These are phyloP conservation scores for Hypolimnas misippus DNA, from an alignment of 2,888 invertebrate species.

Conservation along the genomic window DNA sequence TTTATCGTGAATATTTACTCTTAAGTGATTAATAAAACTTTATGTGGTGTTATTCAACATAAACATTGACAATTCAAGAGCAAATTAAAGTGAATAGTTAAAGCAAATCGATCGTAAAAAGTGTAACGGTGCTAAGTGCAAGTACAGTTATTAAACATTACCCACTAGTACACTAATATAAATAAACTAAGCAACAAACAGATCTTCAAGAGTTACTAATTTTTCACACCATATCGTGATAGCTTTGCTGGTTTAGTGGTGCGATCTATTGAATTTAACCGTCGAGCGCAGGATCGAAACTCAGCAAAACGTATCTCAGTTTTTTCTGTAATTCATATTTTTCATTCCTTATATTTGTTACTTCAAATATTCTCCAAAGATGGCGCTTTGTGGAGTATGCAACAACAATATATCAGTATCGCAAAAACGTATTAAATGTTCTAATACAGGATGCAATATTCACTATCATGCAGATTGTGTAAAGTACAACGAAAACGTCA, in stretches of 20 bases:
- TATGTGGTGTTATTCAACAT: background rate
- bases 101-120: conserved; percentile 7
- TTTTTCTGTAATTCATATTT: conserved; percentile 17
- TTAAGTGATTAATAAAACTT: conserved; percentile 4
- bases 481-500: conserved; percentile 16
- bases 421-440: no score
- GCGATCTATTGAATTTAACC: conserved; percentile 12
- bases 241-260: conserved; percentile 13
- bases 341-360: conserved; percentile 18
- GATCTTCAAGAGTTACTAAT: conserved; percentile 4
- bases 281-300: conserved; percentile 17
- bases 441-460: no score
- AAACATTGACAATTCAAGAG: background rate
- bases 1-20: conserved; percentile 2
- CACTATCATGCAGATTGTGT: conserved; percentile 10
- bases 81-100: conserved; percentile 7
- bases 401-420: no score
- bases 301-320: conserved; percentile 11
- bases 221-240: background rate
- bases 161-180: conserved; percentile 13
- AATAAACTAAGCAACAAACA: conserved; percentile 10
- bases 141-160: conserved; percentile 11
- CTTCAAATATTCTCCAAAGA: no score
- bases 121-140: conserved; percentile 5
- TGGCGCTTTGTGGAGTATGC: no score